Conservation (phyloP, 2,888 invertebrate genomes). For the Papilio protenor region DNA sequence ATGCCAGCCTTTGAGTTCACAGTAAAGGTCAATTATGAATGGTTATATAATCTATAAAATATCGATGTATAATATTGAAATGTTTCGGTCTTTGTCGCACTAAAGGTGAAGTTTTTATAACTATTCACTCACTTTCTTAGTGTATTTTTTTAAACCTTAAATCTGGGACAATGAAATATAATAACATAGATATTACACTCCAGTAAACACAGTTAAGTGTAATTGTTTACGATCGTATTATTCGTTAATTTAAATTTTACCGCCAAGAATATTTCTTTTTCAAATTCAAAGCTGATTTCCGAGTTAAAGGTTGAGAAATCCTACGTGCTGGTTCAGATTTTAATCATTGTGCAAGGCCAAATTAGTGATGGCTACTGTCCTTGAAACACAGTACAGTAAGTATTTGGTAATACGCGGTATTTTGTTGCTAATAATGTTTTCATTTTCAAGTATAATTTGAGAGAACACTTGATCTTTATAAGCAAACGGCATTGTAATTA, state of each 20-base stretch:
- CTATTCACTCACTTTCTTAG: not conserved
- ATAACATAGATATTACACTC: not conserved
- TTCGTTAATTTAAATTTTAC: constrained; percentile 1
- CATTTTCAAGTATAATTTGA: no score
- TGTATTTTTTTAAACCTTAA: not conserved
- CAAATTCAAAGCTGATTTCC: not conserved
- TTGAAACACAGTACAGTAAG: not conserved
- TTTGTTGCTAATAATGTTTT: no score
- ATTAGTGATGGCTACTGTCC: not conserved
- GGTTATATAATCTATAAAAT: not conserved
- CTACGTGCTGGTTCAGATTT: not conserved
- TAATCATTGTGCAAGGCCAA: not conserved
- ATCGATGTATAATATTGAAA: not conserved
- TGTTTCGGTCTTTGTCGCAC: not conserved
- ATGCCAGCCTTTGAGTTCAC: constrained; percentile 5
- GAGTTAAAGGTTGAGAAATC: not conserved
- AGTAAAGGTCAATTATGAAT: constrained; percentile 6
- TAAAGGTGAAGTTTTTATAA: no score
- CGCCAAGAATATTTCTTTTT: not conserved
- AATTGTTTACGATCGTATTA: not conserved
- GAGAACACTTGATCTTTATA: no score
- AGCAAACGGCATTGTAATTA: no score
- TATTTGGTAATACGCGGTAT: no score
- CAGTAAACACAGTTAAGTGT: not conserved
- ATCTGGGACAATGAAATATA: not conserved